These are phyloP conservation scores for Diplodus sargus DNA, from an alignment of 2,797 vertebrate species.

Conservation along the genomic window DNA sequence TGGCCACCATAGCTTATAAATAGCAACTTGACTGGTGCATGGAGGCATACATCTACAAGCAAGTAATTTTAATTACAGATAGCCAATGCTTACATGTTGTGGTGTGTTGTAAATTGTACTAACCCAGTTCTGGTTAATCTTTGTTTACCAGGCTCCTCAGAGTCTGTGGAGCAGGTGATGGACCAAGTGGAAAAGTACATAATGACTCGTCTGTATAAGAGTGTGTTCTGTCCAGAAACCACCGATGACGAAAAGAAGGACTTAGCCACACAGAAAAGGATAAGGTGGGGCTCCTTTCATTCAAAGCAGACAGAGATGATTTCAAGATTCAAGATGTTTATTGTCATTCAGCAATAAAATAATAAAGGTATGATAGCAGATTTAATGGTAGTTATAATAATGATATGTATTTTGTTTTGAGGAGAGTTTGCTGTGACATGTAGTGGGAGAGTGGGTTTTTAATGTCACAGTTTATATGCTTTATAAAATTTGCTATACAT, in stretches of 20 bases:
- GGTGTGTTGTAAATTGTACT: no score
- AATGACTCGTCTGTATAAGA: conserved; percentile 97
- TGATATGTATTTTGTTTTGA: no score
- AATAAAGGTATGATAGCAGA: not conserved
- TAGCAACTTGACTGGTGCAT: no score
- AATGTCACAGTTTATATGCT: not conserved
- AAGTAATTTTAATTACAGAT: no score
- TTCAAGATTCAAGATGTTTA: not conserved
- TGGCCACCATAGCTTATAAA: no score
- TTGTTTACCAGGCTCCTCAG: conserved; percentile 87
- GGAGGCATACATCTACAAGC: no score
- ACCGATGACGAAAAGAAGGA: conserved; percentile 98
- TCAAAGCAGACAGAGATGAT: not conserved
- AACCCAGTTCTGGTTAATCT: not conserved
- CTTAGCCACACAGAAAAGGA: conserved; percentile 92
- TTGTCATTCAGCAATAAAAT: no score
- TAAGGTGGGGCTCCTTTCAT: conserved; percentile 83
- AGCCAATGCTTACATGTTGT: no score
- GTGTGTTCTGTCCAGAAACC: conserved; percentile 96
- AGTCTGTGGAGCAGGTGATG: conserved; percentile 95
- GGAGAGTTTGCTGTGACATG: no score
- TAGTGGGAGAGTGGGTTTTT: not conserved
- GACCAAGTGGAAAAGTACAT: conserved; percentile 98
- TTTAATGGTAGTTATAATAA: no score
- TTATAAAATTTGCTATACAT: not conserved